phyloP scores from a whole-genome alignment of 2,888 invertebrate species.

The Erebia palarica region DNA sequence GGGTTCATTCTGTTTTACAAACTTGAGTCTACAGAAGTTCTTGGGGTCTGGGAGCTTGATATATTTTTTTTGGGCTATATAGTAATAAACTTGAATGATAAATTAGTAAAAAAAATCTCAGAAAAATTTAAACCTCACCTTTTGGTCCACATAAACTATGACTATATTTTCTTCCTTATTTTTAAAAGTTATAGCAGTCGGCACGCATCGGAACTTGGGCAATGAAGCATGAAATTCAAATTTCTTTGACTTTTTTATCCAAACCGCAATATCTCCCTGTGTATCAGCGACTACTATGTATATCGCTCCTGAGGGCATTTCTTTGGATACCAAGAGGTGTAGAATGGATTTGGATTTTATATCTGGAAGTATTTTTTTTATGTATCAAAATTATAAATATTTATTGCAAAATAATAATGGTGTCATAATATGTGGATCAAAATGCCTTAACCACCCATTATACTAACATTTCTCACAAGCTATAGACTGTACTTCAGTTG shows the following conservation, averaged over 20 bases:
- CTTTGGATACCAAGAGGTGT: conserved; percentile 60
- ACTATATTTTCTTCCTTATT: conserved; percentile 82
- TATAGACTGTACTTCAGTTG: conserved; percentile 61
- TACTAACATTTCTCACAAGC: conserved; percentile 60
- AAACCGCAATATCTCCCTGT: conserved; percentile 85
- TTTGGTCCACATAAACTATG: conserved; percentile 90
- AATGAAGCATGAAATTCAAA: conserved; percentile 79
- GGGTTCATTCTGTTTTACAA: too few relatives aligned
- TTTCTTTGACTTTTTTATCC: conserved; percentile 68
- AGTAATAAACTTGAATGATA: too few relatives aligned
- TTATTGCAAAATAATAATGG: too few relatives aligned
- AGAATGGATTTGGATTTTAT: conserved; percentile 81
- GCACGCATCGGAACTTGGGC: conserved; percentile 86
- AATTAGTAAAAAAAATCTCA: neutral
- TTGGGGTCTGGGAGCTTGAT: too few relatives aligned
- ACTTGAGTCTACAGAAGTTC: too few relatives aligned
- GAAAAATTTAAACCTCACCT: conserved; percentile 70
- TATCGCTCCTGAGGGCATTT: conserved; percentile 46
- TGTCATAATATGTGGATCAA: too few relatives aligned
- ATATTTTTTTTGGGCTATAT: too few relatives aligned
- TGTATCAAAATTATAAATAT: too few relatives aligned
- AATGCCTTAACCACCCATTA: too few relatives aligned
- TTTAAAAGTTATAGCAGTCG: conserved; percentile 88
- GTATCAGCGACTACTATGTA: conserved; percentile 87
- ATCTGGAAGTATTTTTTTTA: conserved; percentile 57